phyloP scores from a whole-genome alignment of 2,113 vertebrate species.

The Cinclus cinclus region DNA sequence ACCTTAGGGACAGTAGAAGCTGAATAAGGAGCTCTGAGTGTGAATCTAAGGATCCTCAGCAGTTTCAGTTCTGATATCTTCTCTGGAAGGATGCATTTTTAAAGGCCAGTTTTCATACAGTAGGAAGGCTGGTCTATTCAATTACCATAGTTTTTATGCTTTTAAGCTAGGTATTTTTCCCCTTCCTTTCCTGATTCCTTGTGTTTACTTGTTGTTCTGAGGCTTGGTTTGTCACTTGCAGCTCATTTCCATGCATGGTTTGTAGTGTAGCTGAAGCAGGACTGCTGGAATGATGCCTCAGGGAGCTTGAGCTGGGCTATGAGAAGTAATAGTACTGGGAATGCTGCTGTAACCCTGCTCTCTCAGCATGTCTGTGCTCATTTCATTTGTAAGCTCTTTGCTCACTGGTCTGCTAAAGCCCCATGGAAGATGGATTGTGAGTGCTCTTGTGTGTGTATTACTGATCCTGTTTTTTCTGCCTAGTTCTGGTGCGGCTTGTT shows the following conservation, averaged over 20 bases:
- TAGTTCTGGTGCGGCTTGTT: slow-evolving; percentile 87
- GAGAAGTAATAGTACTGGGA: neutral
- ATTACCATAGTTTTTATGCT: neutral
- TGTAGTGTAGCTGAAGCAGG: neutral
- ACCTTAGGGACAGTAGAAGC: neutral
- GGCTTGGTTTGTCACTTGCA: neutral
- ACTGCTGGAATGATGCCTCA: neutral
- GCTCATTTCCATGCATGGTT: neutral
- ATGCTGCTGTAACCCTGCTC: neutral
- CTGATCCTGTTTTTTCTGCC: slow-evolving; percentile 35
- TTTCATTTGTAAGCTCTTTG: neutral
- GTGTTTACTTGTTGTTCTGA: neutral
- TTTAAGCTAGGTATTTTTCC: neutral
- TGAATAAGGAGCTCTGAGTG: neutral
- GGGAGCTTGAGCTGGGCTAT: neutral
- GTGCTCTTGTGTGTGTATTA: neutral
- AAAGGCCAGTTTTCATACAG: neutral
- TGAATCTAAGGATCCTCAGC: neutral
- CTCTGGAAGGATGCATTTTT: neutral
- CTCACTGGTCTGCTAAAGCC: neutral
- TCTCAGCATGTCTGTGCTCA: neutral
- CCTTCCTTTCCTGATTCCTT: neutral
- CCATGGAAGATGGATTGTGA: neutral
- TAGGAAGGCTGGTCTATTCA: neutral
- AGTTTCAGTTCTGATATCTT: neutral